Evolutionary conservation across 2,797 vertebrate species (phyloP).

Genomic region (Lutjanus campechanus): DNA sequence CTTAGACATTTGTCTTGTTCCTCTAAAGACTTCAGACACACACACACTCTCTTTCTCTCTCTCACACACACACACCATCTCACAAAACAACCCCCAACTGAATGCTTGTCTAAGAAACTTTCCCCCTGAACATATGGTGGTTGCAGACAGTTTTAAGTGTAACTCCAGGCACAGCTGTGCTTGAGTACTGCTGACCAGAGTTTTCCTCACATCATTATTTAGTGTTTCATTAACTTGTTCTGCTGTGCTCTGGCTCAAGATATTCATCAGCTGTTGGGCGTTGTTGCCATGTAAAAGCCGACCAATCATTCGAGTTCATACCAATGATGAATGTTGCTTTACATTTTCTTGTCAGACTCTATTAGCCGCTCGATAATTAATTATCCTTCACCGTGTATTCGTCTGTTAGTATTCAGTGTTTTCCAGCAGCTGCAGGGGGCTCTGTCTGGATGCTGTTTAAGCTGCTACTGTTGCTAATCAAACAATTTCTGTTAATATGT

Average conservation of each 20-base stretch:
- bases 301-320: constrained; percentile 22
- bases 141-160: not conserved
- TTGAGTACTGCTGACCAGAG: constrained; percentile 1
- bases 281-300: constrained; percentile 1
- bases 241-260: not conserved
- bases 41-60: not conserved
- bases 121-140: not conserved
- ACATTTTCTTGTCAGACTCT: constrained; percentile 24
- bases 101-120: not conserved
- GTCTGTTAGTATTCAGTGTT: not conserved
- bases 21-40: not conserved
- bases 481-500: not conserved
- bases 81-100: not conserved
- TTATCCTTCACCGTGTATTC: not conserved
- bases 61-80: not conserved
- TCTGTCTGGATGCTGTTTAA: constrained; percentile 1
- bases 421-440: constrained; percentile 10
- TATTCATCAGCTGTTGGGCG: constrained; percentile 25
- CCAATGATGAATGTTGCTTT: constrained; percentile 47
- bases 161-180: constrained; percentile 5
- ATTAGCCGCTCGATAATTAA: constrained; percentile 23
- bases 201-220: constrained; percentile 15
- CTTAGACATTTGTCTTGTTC: constrained; percentile 13
- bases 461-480: not conserved
- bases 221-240: constrained; percentile 23